Conservation (phyloP, 2,797 vertebrate genomes). For the Acestrorhynchus altus region DNA sequence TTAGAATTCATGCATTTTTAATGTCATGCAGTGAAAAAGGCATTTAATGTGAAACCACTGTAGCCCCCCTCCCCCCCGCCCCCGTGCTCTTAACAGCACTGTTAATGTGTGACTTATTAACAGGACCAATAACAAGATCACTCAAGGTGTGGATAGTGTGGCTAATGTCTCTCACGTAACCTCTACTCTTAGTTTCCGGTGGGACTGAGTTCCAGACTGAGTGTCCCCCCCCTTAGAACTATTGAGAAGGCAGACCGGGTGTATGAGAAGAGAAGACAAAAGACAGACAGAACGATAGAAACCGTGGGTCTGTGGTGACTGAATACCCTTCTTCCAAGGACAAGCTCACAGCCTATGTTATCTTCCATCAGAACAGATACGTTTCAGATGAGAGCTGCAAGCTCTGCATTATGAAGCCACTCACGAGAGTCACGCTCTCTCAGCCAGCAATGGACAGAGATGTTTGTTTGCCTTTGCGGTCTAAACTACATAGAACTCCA, state of each 20-base stretch:
- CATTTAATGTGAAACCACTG: background rate
- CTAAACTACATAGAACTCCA: background rate
- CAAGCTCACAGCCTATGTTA: background rate
- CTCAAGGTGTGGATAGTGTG: background rate
- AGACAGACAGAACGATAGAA: background rate
- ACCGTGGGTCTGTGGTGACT: background rate
- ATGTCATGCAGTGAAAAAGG: background rate
- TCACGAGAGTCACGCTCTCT: background rate
- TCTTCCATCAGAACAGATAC: constrained; percentile 11
- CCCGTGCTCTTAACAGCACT: constrained; percentile 22
- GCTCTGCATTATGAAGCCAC: background rate
- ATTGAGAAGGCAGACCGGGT: background rate
- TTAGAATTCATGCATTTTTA: too few species aligned
- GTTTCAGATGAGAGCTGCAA: background rate
- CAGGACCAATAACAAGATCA: constrained; percentile 4
- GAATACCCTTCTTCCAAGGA: constrained; percentile 3
- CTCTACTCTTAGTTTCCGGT: background rate
- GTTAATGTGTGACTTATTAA: constrained; percentile 75
- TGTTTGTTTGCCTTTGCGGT: too few species aligned
- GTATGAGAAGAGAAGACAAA: background rate
- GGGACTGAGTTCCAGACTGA: too few species aligned
- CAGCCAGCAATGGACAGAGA: background rate
- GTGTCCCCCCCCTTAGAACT: background rate
- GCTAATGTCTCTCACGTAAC: background rate
- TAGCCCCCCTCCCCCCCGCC: background rate